Evolutionary conservation across 2,797 vertebrate genomes (phyloP), one percentile per base, ranked within the genome.

Genomic region (Tragopan temminckii): DNA sequence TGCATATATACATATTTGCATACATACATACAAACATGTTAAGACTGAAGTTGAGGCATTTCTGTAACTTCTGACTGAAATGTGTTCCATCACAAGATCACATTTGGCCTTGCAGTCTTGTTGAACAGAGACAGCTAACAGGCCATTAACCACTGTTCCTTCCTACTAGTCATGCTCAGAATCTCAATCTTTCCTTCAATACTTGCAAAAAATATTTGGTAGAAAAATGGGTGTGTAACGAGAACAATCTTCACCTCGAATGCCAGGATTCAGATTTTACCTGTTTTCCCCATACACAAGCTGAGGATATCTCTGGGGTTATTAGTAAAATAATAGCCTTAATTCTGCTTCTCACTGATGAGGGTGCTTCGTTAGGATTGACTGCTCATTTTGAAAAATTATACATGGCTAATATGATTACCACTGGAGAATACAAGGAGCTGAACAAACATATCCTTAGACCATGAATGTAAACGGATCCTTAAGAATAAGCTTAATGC

Each of bases 271-370:
- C 84, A 88, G 76, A 71, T 82, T 86, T 95, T 85, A 76, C 88
- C 93, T 93, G 92, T 96, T 96, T 89, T 81, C 93, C 93, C 97
- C 68, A 94, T 92, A 96, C 45, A 81, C 24, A 85, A 88, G 57
- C 83, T 68, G 79, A 96, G 85, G 81, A 93, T 86, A 88, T 95
- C 96, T 96, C 97, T 67, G 59, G 95, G 94, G 96, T 94, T 97
- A 97, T 97, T 93, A 97, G 86, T 29, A 92, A 80, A 85, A 94
- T 79, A 97, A 96, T 61, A 91, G 82, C 88, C 94, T 95, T 97
- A 95, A 96, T 85, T 92, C 36, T 85, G 85, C 89, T 95, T 95
- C 94, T 92, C 72, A 64, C 36, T 82, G 90, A 90, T 76, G 63
- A 95, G 29, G 58, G 61, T 93, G 91, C 96, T 95, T 97, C 95